Evolutionary conservation across 1,140 invertebrate genomes (phyloP).

Genomic region (Anoplolepis gracilipes): DNA sequence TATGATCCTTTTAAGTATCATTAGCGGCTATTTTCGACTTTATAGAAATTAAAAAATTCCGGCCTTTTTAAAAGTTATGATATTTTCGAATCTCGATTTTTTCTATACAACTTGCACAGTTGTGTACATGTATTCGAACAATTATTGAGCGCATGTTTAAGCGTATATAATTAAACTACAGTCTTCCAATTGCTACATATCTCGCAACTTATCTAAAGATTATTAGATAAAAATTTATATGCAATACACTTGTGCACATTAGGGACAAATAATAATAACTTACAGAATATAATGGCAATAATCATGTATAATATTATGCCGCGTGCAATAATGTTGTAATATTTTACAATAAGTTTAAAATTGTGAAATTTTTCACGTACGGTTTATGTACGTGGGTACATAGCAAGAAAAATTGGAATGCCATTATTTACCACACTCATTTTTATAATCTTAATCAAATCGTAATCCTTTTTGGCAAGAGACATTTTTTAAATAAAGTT

Average conservation of each 20-base stretch:
- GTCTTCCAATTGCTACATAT: constrained; percentile 38
- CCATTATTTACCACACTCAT: neutral
- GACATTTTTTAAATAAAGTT: neutral
- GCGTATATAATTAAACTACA: neutral
- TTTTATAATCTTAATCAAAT: neutral
- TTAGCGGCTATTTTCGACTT: neutral
- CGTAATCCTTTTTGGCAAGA: neutral
- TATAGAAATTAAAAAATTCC: neutral
- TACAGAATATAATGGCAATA: constrained; percentile 30
- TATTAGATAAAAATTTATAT: constrained; percentile 17
- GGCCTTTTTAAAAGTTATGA: neutral
- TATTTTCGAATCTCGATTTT: constrained; percentile 19
- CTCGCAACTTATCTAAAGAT: neutral
- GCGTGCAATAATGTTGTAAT: constrained; percentile 22
- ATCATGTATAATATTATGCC: neutral
- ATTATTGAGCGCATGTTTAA: neutral
- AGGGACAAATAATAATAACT: neutral
- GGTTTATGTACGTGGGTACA: neutral
- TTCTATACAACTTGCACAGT: neutral
- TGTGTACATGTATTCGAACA: neutral
- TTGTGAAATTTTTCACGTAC: neutral
- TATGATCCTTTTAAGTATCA: constrained; percentile 10
- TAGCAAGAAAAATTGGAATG: neutral
- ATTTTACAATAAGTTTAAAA: neutral
- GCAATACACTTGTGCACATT: constrained; percentile 15